These are phyloP conservation scores for Brachylomia viminalis DNA, from an alignment of 2,888 invertebrate species.

Conservation along the genomic window DNA sequence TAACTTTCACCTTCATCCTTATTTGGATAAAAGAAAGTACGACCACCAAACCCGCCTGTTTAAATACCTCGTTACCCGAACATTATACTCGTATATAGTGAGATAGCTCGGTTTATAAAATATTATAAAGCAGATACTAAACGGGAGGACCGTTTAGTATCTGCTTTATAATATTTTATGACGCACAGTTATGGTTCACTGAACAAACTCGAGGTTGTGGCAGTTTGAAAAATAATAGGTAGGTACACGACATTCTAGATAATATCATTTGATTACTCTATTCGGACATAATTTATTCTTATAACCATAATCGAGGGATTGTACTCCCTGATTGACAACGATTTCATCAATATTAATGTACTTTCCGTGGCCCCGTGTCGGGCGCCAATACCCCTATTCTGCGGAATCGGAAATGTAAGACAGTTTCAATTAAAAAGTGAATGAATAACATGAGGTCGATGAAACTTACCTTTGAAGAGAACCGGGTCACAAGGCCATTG, in stretches of 20 bases:
- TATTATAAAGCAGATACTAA: too few relatives aligned
- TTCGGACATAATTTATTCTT: constrained; percentile 1
- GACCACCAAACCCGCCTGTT: constrained; percentile 28
- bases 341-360: constrained; percentile 28
- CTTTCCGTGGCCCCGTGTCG: constrained; percentile 64
- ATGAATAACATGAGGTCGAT: constrained; percentile 54
- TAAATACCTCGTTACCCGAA: constrained; percentile 25
- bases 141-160: too few relatives aligned
- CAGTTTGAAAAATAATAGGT: constrained; percentile 24
- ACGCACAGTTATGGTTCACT: constrained; percentile 14
- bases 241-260: constrained; percentile 3
- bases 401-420: constrained; percentile 33
- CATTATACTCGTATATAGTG: constrained; percentile 2
- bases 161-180: constrained; percentile 36
- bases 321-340: constrained; percentile 3
- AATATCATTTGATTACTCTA: constrained; percentile 13
- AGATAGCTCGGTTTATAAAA: constrained; percentile 10
- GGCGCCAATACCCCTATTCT: constrained; percentile 69
- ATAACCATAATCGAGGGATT: not conserved
- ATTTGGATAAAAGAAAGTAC: constrained; percentile 48
- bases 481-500: constrained; percentile 64
- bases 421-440: constrained; percentile 44
- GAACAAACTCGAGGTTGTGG: constrained; percentile 24
- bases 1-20: constrained; percentile 50
- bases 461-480: constrained; percentile 52